Percentiles rank a stretch among this genome's conserved stretches.
Evolutionary conservation across 2,888 invertebrate species (phyloP).

Genomic region (Galerucella calmariensis): DNA sequence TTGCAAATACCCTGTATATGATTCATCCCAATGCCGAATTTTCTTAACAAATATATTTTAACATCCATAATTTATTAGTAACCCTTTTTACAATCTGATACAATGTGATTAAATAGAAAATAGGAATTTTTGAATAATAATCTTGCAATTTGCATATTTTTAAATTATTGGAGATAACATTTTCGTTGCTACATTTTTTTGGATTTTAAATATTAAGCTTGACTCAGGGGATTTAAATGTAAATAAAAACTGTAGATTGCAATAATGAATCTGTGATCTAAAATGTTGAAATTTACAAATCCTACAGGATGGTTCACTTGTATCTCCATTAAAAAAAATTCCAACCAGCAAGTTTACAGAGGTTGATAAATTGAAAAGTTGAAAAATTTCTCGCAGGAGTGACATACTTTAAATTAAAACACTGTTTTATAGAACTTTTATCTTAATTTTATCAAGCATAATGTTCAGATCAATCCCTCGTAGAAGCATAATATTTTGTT

Average conservation of each 20-base stretch:
- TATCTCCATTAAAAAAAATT: too few species aligned
- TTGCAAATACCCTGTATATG: too few species aligned
- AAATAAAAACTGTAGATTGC: slow-evolving; percentile 27
- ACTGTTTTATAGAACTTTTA: too few species aligned
- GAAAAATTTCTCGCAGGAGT: too few species aligned
- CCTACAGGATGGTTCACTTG: not conserved
- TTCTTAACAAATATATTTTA: too few species aligned
- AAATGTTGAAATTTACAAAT: slow-evolving; percentile 1
- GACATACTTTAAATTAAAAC: too few species aligned
- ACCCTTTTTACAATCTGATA: slow-evolving; percentile 8
- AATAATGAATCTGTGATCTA: slow-evolving; percentile 31
- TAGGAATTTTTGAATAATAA: slow-evolving; percentile 17
- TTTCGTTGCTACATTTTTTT: slow-evolving; percentile 10
- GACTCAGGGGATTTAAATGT: slow-evolving; percentile 19
- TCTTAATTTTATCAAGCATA: too few species aligned
- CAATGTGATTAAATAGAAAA: slow-evolving; percentile 21
- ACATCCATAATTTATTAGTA: not conserved
- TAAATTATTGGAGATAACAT: not conserved
- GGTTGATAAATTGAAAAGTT: too few species aligned
- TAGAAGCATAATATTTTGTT: too few species aligned
- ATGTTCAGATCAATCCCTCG: too few species aligned
- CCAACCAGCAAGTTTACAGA: too few species aligned
- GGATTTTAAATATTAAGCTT: slow-evolving; percentile 23
- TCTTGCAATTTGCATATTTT: not conserved
- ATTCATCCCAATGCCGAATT: too few species aligned